phyloP scores from a whole-genome alignment of 2,888 invertebrate genomes.

The Stegophylla sp. region DNA sequence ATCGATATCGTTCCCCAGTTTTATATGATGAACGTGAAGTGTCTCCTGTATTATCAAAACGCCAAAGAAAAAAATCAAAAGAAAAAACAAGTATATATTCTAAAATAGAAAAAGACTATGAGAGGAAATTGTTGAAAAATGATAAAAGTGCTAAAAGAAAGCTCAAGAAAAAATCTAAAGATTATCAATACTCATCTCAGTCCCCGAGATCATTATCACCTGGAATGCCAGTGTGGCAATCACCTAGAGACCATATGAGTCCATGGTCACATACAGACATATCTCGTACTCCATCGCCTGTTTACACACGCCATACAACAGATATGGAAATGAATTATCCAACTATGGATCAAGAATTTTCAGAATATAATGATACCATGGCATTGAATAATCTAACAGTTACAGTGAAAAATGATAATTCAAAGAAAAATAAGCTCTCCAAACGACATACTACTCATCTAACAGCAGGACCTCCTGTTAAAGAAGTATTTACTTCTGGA shows the following conservation, averaged over 20 bases:
- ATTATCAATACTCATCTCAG: conserved; percentile 44
- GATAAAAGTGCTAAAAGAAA: conserved; percentile 42
- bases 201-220: conserved; percentile 45
- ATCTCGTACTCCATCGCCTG: conserved; percentile 56
- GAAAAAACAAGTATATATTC: conserved; percentile 51
- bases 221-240: conserved; percentile 10
- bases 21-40: conserved; percentile 64
- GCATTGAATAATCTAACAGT: conserved; percentile 68
- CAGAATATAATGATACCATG: conserved; percentile 43
- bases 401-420: conserved; percentile 67
- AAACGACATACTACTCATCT: conserved; percentile 62
- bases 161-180: conserved; percentile 44
- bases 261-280: conserved; percentile 57
- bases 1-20: conserved; percentile 63
- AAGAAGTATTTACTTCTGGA: conserved; percentile 91
- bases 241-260: conserved; percentile 24
- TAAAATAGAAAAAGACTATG: conserved; percentile 56
- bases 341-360: conserved; percentile 53
- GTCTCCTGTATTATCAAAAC: conserved; percentile 45
- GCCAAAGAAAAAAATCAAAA: conserved; percentile 48
- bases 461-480: conserved; percentile 74
- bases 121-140: conserved; percentile 38
- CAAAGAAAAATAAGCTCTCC: conserved; percentile 65
- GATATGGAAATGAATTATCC: conserved; percentile 43
- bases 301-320: conserved; percentile 28